Percentiles rank a stretch among this genome's conserved stretches.
These are phyloP conservation scores for Phoenicopterus ruber DNA, from an alignment of 2,113 vertebrate species.

Conservation along the genomic window DNA sequence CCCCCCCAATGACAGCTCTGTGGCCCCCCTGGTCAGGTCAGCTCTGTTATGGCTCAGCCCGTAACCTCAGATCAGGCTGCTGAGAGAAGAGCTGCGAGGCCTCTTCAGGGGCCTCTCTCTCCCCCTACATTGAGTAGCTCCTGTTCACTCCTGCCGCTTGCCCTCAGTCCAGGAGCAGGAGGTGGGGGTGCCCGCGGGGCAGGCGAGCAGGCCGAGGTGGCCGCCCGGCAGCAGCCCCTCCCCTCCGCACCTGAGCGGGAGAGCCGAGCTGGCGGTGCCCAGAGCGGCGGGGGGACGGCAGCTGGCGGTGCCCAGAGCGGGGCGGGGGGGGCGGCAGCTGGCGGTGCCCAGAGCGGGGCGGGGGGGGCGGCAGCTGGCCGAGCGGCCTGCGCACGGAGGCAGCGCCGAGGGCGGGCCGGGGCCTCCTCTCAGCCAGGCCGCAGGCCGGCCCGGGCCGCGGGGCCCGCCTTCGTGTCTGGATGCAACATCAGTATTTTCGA, in stretches of 20 bases:
- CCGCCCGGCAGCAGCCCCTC: not conserved
- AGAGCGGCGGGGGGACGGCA: rapidly evolving
- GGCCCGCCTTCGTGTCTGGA: too few relatives aligned
- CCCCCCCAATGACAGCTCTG: not conserved
- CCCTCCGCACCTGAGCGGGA: rapidly evolving
- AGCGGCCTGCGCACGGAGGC: not conserved
- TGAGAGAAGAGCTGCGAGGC: not conserved
- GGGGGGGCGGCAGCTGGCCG: too few relatives aligned
- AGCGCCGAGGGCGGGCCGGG: rapidly evolving
- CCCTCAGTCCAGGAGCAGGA: not conserved
- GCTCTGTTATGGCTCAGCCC: not conserved
- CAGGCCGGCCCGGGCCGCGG: rapidly evolving
- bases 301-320: too few relatives aligned
- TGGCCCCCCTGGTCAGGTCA: rapidly evolving
- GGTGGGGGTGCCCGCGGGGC: rapidly evolving
- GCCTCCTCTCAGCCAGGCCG: not conserved
- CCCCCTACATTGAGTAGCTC: too few relatives aligned
- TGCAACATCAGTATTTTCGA: too few relatives aligned
- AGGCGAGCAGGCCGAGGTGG: rapidly evolving
- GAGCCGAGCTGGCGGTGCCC: not conserved
- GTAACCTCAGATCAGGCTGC: not conserved
- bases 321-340: too few relatives aligned
- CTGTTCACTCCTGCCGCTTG: too few relatives aligned
- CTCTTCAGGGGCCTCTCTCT: too few relatives aligned
- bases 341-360: too few relatives aligned